phyloP scores from a whole-genome alignment of 2,888 invertebrate species.

The Zhuqinia jingwanae region DNA sequence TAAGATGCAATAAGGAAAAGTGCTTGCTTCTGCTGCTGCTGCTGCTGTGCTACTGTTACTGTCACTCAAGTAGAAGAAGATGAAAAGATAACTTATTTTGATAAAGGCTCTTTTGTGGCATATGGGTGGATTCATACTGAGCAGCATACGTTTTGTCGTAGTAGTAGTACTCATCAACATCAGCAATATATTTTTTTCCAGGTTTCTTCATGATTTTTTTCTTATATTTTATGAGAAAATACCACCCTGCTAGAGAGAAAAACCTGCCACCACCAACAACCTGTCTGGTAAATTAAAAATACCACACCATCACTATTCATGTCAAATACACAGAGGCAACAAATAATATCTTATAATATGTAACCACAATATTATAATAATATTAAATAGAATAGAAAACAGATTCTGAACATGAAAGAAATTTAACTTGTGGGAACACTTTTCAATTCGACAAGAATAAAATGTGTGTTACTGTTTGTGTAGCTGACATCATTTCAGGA shows the following conservation, averaged over 20 bases:
- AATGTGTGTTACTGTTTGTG: slow-evolving; percentile 35
- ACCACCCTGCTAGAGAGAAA: slow-evolving; percentile 31
- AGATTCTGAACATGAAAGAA: no score
- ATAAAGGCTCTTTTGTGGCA: slow-evolving; percentile 12
- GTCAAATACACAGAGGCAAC: slow-evolving; percentile 21
- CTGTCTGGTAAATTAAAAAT: slow-evolving; percentile 53
- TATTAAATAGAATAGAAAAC: no score
- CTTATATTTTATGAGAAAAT: slow-evolving; percentile 16
- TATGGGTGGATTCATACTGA: slow-evolving; percentile 46
- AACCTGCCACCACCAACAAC: neutral
- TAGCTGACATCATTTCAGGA: slow-evolving; percentile 29
- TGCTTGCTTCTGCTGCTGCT: neutral
- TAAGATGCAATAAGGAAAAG: neutral
- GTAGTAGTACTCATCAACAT: slow-evolving; percentile 29
- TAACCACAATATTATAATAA: no score
- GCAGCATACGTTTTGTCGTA: slow-evolving; percentile 32
- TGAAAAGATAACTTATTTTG: slow-evolving; percentile 30
- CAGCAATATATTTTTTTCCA: slow-evolving; percentile 49
- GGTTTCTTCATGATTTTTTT: slow-evolving; percentile 51
- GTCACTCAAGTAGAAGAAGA: neutral
- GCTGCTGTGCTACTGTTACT: neutral
- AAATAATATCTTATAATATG: slow-evolving; percentile 4
- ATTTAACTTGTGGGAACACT: no score
- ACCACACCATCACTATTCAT: slow-evolving; percentile 6
- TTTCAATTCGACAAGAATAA: slow-evolving; percentile 38